Evolutionary conservation across 1,140 invertebrate genomes (phyloP).

Genomic region (Sinonovacula constricta): DNA sequence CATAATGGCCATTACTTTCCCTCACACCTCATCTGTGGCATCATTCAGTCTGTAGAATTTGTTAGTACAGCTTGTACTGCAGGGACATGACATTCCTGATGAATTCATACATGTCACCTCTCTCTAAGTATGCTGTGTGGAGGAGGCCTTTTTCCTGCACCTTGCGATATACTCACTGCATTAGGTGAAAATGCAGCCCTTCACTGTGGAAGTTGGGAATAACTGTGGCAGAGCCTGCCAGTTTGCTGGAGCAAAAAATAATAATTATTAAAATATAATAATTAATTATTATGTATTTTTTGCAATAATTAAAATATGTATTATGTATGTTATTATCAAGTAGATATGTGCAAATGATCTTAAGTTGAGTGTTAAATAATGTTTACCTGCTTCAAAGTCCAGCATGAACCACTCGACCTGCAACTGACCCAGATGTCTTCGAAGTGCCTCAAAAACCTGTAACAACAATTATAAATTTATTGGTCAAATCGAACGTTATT

Average conservation of each 20-base stretch:
- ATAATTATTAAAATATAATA: no score
- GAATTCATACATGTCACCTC: slow-evolving; percentile 1
- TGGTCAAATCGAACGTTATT: no score
- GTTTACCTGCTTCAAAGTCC: slow-evolving; percentile 22
- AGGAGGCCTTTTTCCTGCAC: not conserved
- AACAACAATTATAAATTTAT: no score
- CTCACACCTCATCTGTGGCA: no score
- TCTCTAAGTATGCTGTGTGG: no score
- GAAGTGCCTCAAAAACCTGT: no score
- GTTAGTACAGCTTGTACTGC: not conserved
- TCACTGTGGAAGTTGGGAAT: slow-evolving; percentile 1
- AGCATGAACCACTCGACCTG: no score
- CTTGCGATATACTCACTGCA: slow-evolving; percentile 8
- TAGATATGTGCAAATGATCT: no score
- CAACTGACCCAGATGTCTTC: not conserved
- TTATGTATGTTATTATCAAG: not conserved
- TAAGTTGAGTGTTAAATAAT: not conserved
- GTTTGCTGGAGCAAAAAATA: not conserved
- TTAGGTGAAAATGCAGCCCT: no score
- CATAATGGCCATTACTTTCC: no score
- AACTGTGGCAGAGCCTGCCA: slow-evolving; percentile 30
- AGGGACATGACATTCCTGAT: no score
- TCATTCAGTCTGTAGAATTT: no score
- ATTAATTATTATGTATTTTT: not conserved
- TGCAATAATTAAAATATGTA: not conserved